These are phyloP conservation scores for Rhadina sibilatrix DNA, from an alignment of 2,113 vertebrate genomes.

Conservation along the genomic window DNA sequence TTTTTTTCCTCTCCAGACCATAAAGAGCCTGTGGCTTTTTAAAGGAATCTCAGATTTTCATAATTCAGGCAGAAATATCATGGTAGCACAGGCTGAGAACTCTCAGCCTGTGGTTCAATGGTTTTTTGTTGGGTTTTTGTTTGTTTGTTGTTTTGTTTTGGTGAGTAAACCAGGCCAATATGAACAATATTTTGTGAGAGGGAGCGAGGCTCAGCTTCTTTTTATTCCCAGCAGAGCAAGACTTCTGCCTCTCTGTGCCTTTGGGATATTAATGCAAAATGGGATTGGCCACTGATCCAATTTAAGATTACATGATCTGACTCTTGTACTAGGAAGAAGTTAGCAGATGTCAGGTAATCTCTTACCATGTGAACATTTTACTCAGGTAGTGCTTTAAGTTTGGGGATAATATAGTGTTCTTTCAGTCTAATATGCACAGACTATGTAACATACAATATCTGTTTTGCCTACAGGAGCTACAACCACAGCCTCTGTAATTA, in stretches of 20 bases:
- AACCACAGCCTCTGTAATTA: background rate
- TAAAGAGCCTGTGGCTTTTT: background rate
- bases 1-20: background rate
- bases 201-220: background rate
- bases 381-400: background rate
- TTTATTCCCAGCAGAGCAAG: background rate
- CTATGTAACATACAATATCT: background rate
- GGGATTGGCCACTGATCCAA: background rate
- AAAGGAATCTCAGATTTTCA: background rate
- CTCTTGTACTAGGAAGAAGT: background rate
- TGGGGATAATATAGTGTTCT: background rate
- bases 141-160: background rate
- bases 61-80: background rate
- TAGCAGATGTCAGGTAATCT: background rate
- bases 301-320: background rate
- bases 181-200: background rate
- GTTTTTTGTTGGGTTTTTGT: background rate
- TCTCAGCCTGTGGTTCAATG: background rate
- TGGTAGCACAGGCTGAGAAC: background rate
- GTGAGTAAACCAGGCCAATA: background rate
- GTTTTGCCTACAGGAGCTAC: background rate
- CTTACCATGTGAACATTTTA: background rate
- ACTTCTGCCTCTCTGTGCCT: background rate
- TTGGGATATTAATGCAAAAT: background rate
- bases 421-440: background rate